These are phyloP conservation scores for Vulpes ferrilata DNA, from an alignment of 2,113 vertebrate genomes.

Conservation along the genomic window DNA sequence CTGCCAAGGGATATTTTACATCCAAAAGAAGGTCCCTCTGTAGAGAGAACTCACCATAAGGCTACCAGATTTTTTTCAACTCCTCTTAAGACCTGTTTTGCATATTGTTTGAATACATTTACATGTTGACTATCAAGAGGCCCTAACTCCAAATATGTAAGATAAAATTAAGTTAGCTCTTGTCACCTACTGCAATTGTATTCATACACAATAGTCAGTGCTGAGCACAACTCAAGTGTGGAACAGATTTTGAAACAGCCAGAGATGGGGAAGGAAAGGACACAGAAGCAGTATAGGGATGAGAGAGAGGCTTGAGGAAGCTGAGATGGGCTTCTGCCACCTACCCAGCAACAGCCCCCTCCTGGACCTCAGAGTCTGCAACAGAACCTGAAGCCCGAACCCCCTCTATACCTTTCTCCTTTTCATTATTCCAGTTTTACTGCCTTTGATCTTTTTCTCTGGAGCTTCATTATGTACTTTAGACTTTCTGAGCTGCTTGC, in stretches of 20 bases:
- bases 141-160: slow-evolving; percentile 61
- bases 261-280: neutral
- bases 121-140: slow-evolving; percentile 68
- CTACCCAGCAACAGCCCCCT: neutral
- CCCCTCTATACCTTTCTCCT: neutral
- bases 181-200: slow-evolving; percentile 30
- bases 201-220: neutral
- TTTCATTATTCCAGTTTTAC: neutral
- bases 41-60: slow-evolving; percentile 52
- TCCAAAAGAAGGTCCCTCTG: neutral
- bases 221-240: neutral
- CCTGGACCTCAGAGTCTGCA: neutral
- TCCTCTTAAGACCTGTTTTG: slow-evolving; percentile 65
- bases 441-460: neutral
- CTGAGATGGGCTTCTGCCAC: neutral
- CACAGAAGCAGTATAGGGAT: neutral
- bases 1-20: neutral
- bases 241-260: slow-evolving; percentile 67
- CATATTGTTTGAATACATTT: slow-evolving; percentile 77
- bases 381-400: neutral
- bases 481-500: neutral
- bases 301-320: neutral
- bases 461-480: neutral
- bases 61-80: slow-evolving; percentile 58
- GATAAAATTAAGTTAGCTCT: slow-evolving; percentile 61